Evolutionary conservation across 1,140 invertebrate species (phyloP), one percentile per base, ranked within the genome.

Genomic region (Amphibalanus amphitrite): DNA sequence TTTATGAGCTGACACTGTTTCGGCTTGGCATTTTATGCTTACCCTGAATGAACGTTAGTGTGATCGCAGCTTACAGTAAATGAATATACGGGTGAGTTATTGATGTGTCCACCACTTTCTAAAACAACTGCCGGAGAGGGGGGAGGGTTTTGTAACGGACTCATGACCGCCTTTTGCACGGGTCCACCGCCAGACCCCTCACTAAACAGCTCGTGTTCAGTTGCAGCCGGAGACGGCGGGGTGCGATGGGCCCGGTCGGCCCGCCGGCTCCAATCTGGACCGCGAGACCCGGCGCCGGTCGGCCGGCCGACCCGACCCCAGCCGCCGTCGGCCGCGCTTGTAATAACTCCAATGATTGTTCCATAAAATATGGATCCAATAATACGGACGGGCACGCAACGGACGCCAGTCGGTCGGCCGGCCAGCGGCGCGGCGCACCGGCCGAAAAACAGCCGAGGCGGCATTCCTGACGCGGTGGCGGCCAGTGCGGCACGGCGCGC

Each of bases 311-410:
- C 33, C 47, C 47, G 47, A n/a, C n/a, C n/a, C n/a, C n/a, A n/a
- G n/a, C n/a, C n/a, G n/a, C n/a, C 47, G 47, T 20, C 47, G 17
- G 10, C 20, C 6, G 47, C 47, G 10, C 20, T 59, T 59, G 47
- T 59, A 59, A 59, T 59, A 59, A 59, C 47, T 59, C 47, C 47
- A 59, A 59, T 59, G 47, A 59, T 59, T 59, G 47, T 59, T 59
- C 23, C 47, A 59, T 59, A 59, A 59, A 59, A 59, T 59, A 59
- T 59, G 47, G 47, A 59, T 59, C 47, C 47, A 59, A 59, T 59
- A 59, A 59, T 59, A 59, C 47, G 47, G 47, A 1, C 6, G 10
- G 20, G 47, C 47, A 59, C 47, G 47, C 47, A 59, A 59, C 17
- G 47, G 47, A 8, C 33, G 33, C 33, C 4, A 38, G 33, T 4